Evolutionary conservation across 2,888 invertebrate species (phyloP), one percentile per base, ranked within the genome.

Genomic region (Anthophora plumipes): DNA sequence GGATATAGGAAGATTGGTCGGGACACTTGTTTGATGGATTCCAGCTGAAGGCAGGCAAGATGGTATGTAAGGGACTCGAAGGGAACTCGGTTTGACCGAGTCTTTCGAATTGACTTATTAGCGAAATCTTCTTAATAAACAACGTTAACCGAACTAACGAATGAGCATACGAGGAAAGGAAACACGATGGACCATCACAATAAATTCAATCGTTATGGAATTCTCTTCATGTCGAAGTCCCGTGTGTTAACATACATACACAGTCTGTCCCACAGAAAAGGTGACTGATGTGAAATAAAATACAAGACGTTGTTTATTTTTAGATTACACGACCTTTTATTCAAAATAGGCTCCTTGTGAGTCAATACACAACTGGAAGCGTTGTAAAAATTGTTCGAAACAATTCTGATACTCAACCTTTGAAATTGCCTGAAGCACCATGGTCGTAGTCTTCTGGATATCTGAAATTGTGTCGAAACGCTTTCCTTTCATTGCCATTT

Each of bases 201-300:
- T 86, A 86, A 86, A 86, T 86, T 80, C 86, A 84, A 67, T 78
- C 75, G 73, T 60, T 78, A 63, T 71, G 86, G 84, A 85, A 85
- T 85, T 84, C 86, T 86, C 78, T 77, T 79, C 86, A 54, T 77
- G 84, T 84, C 81, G 72, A 74, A 84, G 73, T 61, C 74, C 78
- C 85, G 86, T 87, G 87, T 85, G 78, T 84, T 68, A 68, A 69
- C 61, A 31, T 61, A 50, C 74, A n/a, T n/a, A n/a, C n/a, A n/a
- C n/a, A n/a, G n/a, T n/a, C n/a, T n/a, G n/a, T n/a, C n/a, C n/a
- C n/a, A n/a, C n/a, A n/a, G n/a, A n/a, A n/a, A n/a, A n/a, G n/a
- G n/a, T n/a, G n/a, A n/a, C n/a, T n/a, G n/a, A n/a, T n/a, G n/a
- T n/a, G n/a, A n/a, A n/a, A n/a, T n/a, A n/a, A n/a, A n/a, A n/a